Percentiles rank a stretch among this genome's conserved stretches.
phyloP scores from a whole-genome alignment of 2,888 invertebrate genomes.

The Adineta ricciae region DNA sequence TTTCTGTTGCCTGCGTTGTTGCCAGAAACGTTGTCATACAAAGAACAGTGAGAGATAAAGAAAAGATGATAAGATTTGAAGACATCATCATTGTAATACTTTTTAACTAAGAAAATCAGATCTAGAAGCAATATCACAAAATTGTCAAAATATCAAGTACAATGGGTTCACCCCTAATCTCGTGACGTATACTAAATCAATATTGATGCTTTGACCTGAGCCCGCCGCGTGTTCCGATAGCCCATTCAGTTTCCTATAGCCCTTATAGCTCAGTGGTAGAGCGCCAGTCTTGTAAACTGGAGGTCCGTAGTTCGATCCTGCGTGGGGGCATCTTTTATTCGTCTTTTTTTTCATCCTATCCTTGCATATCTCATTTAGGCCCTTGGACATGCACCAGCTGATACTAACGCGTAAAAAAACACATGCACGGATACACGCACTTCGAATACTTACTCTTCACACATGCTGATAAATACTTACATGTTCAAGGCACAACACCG shows the following conservation, averaged over 20 bases:
- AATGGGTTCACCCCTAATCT: background rate
- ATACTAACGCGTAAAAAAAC: background rate
- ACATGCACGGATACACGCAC: background rate
- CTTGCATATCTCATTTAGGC: background rate
- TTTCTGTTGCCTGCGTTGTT: background rate
- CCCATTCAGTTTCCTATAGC: background rate
- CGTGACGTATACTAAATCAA: no score
- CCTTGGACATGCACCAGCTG: background rate
- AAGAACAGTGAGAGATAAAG: background rate
- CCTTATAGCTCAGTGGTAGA: constrained; percentile 7
- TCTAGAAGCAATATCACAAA: background rate
- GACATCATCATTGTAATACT: background rate
- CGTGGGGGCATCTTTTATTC: background rate
- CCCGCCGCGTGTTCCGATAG: no score
- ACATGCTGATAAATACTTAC: no score
- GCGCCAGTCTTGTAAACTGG: constrained; percentile 15
- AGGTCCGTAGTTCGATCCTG: constrained; percentile 7
- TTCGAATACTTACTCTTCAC: no score
- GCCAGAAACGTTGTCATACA: background rate
- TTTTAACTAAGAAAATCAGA: background rate
- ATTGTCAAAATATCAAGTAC: background rate
- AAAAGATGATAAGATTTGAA: background rate
- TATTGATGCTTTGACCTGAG: no score
- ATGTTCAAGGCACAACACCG: no score
- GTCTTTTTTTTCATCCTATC: background rate